Evolutionary conservation across 2,113 vertebrate species (phyloP), one percentile per base, ranked within the genome.

Genomic region (Ailuropoda melanoleuca): DNA sequence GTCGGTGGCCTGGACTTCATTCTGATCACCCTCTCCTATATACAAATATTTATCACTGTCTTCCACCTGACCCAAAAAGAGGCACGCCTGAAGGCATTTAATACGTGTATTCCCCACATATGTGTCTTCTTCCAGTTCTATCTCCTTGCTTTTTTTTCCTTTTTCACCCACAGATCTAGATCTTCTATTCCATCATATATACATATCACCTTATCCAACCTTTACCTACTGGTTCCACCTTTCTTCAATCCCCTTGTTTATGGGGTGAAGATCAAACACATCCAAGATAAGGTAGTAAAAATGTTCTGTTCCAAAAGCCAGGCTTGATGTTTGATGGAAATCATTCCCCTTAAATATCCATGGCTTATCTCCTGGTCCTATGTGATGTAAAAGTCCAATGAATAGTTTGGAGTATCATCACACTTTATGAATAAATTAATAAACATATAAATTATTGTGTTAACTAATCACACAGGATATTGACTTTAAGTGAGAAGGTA

Each of bases 231-330:
- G 34, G 74, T 97, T 26, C 96, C 94, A 23, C 97, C 97, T 8
- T 90, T 97, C 17, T 43, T 98, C 72, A 98, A 97, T 23, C 93
- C 93, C 0, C 39, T 98, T 46, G 75, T 98, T 18, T 98, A 98
- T 68, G 86, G 97, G 2, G 31, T 97, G 15, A 98, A 98, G 48
- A 98, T 87, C 58, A 97, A 98, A 39, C 90, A 85, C 18, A 92
- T 98, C 56, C 13, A 72, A 43, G 72, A 81, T 6, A 92, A 97
- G 9, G 68, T 95, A 21, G 2, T 70, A 37, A 95, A 90, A 80
- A 66, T 78, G 10, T 92, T 77, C 50, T 53, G 1, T 95, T 94
- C 10, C 34, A 64, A 95, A 90, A 19, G 17, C 0, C 0, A 85
- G 64, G 6, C 2, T 18, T 85, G n/a, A 93, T 46, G 46, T 80